Percentiles rank a stretch among this genome's conserved stretches.
These are phyloP conservation scores for Clistopyga incitator DNA, from an alignment of 2,888 invertebrate genomes.

Conservation along the genomic window DNA sequence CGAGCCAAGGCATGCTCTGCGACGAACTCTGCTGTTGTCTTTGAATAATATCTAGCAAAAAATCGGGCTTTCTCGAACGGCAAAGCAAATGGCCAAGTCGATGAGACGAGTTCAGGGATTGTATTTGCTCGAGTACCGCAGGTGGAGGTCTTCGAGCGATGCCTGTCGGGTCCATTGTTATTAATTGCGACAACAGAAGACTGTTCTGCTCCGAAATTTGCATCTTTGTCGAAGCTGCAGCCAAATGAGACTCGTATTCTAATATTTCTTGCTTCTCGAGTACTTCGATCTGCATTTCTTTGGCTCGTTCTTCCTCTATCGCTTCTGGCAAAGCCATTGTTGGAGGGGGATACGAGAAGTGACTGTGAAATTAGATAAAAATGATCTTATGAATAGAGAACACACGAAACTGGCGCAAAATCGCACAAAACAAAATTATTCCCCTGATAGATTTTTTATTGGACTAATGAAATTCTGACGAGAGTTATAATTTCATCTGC, in stretches of 20 bases:
- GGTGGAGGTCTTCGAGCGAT: conserved; percentile 93
- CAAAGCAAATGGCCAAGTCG: conserved; percentile 96
- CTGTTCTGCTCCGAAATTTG: conserved; percentile 96
- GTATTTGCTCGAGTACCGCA: conserved; percentile 91
- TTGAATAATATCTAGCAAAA: conserved; percentile 96
- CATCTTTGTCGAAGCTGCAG: conserved; percentile 94
- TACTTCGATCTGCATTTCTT: conserved; percentile 89
- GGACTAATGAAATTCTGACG: too few relatives aligned
- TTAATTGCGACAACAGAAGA: conserved; percentile 92
- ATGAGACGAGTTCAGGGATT: conserved; percentile 90
- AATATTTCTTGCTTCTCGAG: conserved; percentile 92
- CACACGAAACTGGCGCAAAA: background rate
- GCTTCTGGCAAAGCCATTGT: conserved; percentile 87
- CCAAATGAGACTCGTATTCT: conserved; percentile 96
- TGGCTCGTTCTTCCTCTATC: conserved; percentile 87
- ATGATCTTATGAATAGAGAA: background rate
- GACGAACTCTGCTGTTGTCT: conserved; percentile 92
- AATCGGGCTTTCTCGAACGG: conserved; percentile 94
- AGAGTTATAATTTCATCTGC: too few relatives aligned
- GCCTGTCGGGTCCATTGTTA: conserved; percentile 94
- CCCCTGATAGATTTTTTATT: too few relatives aligned
- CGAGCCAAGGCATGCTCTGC: conserved; percentile 98
- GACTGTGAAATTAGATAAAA: conserved; percentile 81
- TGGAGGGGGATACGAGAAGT: conserved; percentile 90
- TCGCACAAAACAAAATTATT: too few relatives aligned